Evolutionary conservation across 2,113 vertebrate species (phyloP), one percentile per base, ranked within the genome.

Genomic region (Sus scrofa): DNA sequence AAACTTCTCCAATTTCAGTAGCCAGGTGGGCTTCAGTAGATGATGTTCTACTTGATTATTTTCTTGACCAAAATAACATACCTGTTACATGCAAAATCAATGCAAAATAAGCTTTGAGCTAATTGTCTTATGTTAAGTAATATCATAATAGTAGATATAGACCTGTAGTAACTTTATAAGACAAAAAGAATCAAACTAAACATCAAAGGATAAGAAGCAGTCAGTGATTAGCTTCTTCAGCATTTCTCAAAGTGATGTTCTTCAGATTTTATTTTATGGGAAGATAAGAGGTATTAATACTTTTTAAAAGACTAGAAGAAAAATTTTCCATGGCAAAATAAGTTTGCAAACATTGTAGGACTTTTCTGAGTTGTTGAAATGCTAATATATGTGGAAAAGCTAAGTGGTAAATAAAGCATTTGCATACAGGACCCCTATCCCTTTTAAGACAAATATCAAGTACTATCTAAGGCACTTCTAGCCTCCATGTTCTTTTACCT

Each of bases 51-150:
- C 75, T 87, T 82, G 37, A 77, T 67, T 56, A 87, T 91, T 87
- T 93, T 77, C 50, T 63, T 58, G 16, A n/a, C 84, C 77, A 88
- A 89, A 92, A 79, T 73, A 30, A 62, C 37, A 85, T 71, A 60
- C 2, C 50, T 15, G 7, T 54, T 89, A 73, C 15, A 75, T 8
- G 67, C 52, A 77, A 52, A 77, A 84, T 77, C 34, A 73, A 30
- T 39, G 56, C 20, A 87, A 96, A 91, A n/a, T 86, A 67, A 78
- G 2, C 54, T 92, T 58, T 86, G 34, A 77, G 7, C 12, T 90
- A 96, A 83, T 77, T 82, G 54, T 89, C 34, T 65, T 67, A 86
- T 68, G 86, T n/a, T 63, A 83, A 60, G 14, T 77, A 56, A 67
- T 89, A 20, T 18, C 4, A 62, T 67, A 88, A 39, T 7, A 67